A percentile compares a stretch with the other conserved stretches of the same genome.
These are phyloP conservation scores for Petroica traversi DNA, from an alignment of 2,113 vertebrate species.

Conservation along the genomic window DNA sequence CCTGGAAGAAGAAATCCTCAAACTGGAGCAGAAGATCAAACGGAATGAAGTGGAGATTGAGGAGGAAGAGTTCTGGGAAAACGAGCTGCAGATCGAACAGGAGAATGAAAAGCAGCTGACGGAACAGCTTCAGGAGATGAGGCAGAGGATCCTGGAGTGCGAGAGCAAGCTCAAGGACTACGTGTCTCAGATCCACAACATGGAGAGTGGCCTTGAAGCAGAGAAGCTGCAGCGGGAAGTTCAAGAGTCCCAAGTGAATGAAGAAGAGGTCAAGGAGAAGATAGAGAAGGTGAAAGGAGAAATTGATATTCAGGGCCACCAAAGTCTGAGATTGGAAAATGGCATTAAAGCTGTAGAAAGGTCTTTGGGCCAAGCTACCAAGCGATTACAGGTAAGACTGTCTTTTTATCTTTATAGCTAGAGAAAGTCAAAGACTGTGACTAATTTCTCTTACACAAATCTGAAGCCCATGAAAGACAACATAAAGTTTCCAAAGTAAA, in stretches of 20 bases:
- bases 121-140: conserved; percentile 90
- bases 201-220: conserved; percentile 88
- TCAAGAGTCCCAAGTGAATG: conserved; percentile 85
- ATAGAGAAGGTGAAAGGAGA: conserved; percentile 87
- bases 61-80: conserved; percentile 97
- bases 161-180: conserved; percentile 87
- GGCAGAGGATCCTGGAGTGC: conserved; percentile 82
- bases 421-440: neutral
- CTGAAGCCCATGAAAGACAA: neutral
- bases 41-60: conserved; percentile 93
- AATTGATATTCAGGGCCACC: conserved; percentile 89
- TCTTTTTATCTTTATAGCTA: neutral
- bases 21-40: conserved; percentile 89
- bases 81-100: conserved; percentile 93
- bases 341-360: conserved; percentile 92
- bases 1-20: conserved; percentile 86
- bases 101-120: conserved; percentile 95
- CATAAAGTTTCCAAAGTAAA: neutral
- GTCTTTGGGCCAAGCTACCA: conserved; percentile 89
- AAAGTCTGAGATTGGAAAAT: conserved; percentile 89
- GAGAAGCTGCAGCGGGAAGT: conserved; percentile 88
- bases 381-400: conserved; percentile 85
- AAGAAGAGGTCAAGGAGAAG: conserved; percentile 88
- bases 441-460: neutral
- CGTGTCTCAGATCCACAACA: conserved; percentile 81